Percentiles rank a stretch among this genome's conserved stretches.
These are phyloP conservation scores for Gadopsis bispinosus DNA, from an alignment of 2,797 vertebrate genomes.

Conservation along the genomic window DNA sequence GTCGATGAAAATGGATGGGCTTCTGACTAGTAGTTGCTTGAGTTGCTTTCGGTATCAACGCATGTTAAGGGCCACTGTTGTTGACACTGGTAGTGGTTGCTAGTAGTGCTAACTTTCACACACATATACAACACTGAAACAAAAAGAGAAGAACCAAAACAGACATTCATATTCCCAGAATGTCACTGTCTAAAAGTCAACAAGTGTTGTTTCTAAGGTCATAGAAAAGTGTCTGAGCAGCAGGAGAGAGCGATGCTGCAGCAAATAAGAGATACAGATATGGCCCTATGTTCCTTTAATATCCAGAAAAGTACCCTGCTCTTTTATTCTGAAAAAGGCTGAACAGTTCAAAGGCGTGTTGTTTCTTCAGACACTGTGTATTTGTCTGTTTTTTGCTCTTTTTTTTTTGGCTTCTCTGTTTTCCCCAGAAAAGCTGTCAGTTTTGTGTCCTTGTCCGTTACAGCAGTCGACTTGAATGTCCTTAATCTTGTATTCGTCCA, in stretches of 20 bases:
- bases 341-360: constrained; percentile 82
- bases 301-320: constrained; percentile 87
- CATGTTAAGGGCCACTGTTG: constrained; percentile 17
- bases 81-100: constrained; percentile 18
- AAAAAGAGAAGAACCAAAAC: constrained; percentile 54
- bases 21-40: constrained; percentile 11
- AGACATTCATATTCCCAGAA: constrained; percentile 53
- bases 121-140: constrained; percentile 54
- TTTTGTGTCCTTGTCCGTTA: constrained; percentile 38
- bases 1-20: neutral
- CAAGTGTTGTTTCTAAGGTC: constrained; percentile 64
- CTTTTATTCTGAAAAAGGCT: constrained; percentile 82
- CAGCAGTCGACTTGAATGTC: constrained; percentile 28
- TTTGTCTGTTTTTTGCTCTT: constrained; percentile 49
- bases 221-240: constrained; percentile 79
- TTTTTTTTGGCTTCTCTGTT: constrained; percentile 43
- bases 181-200: constrained; percentile 44
- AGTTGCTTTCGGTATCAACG: constrained; percentile 15
- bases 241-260: constrained; percentile 40
- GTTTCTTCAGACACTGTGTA: constrained; percentile 62
- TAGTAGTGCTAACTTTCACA: constrained; percentile 58
- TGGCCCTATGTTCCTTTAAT: constrained; percentile 87
- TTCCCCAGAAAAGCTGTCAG: constrained; percentile 55
- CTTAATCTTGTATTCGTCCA: constrained; percentile 51
- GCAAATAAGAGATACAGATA: constrained; percentile 75